phyloP scores from a whole-genome alignment of 2,888 invertebrate species.

The Onthophagus sagittarius region DNA sequence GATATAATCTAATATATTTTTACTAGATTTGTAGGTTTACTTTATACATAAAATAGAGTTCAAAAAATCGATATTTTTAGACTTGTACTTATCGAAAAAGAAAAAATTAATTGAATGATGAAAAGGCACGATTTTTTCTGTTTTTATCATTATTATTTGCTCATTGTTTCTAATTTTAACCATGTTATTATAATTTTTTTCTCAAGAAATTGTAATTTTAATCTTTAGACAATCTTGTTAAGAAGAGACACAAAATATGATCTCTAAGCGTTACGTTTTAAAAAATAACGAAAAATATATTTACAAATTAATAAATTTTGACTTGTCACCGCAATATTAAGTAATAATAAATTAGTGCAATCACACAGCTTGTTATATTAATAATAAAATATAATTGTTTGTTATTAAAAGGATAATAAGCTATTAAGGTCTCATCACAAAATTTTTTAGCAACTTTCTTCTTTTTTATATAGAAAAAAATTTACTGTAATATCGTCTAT shows the following conservation, averaged over 20 bases:
- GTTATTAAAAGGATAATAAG: not conserved
- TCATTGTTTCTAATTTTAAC: constrained; percentile 12
- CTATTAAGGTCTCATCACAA: not conserved
- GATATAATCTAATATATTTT: not conserved
- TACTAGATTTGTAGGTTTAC: not conserved
- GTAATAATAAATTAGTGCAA: not conserved
- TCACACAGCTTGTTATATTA: not conserved
- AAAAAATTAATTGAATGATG: not conserved
- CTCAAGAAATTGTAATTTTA: constrained; percentile 7
- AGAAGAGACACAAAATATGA: constrained; percentile 2
- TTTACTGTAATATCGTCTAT: not conserved
- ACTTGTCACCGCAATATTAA: not conserved
- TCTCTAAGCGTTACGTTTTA: not conserved
- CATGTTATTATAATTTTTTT: constrained; percentile 6
- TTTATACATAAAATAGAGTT: not conserved
- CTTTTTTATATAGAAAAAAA: not conserved
- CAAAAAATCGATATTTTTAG: not conserved
- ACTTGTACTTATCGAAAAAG: not conserved
- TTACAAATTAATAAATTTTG: not conserved
- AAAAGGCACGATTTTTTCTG: not conserved
- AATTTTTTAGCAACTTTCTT: not conserved
- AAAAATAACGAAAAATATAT: constrained; percentile 4
- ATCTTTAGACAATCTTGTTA: not conserved
- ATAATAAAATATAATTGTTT: not conserved
- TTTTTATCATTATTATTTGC: not conserved